Evolutionary conservation across 2,888 invertebrate species (phyloP).

Genomic region (Lomographa bimaculata): DNA sequence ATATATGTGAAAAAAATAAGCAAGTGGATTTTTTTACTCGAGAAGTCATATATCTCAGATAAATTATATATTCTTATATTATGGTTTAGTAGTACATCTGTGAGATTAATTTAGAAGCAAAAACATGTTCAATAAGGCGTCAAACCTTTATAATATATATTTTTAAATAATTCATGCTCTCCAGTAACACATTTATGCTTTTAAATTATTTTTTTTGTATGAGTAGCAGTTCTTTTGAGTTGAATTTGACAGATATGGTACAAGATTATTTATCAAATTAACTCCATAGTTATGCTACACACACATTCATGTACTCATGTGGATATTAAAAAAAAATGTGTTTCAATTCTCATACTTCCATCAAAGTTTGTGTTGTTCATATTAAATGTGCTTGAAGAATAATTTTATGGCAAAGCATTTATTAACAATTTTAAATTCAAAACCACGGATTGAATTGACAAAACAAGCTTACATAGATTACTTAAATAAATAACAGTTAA

Average conservation of each 20-base stretch:
- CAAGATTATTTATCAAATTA: not conserved
- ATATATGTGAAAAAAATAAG: constrained; percentile 7
- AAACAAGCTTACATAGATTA: not conserved
- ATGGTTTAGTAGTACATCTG: constrained; percentile 16
- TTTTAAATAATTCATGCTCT: no score
- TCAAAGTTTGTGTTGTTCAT: not conserved
- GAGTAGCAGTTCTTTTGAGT: no score
- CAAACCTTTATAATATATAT: no score
- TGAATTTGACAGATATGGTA: no score
- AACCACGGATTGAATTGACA: no score
- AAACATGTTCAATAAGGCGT: no score
- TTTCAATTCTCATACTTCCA: constrained; percentile 3
- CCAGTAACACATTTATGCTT: no score
- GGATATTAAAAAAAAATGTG: not conserved
- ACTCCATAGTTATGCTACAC: constrained; percentile 7
- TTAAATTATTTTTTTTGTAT: no score
- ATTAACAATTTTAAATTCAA: not conserved
- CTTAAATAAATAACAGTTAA: no score
- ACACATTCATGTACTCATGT: no score
- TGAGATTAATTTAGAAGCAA: constrained; percentile 10
- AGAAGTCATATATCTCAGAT: no score
- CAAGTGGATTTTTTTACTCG: no score
- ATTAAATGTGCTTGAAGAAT: constrained; percentile 14
- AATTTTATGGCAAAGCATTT: constrained; percentile 11
- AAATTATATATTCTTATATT: constrained; percentile 2